These are phyloP conservation scores for Mesorhabditis spiculigera DNA, from an alignment of 2,888 invertebrate species.

Conservation along the genomic window DNA sequence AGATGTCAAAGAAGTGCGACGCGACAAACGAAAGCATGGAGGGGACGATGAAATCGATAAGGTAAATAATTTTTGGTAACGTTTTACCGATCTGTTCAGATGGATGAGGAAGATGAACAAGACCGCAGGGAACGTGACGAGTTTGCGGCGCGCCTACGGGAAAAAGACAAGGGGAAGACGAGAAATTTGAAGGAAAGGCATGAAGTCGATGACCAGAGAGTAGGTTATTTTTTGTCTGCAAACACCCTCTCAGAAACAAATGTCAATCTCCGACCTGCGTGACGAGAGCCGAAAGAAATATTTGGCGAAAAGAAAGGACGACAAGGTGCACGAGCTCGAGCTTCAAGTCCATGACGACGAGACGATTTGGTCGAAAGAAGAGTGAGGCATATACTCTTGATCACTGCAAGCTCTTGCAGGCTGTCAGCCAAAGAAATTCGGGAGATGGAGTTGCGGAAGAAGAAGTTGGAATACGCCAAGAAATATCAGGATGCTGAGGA, in stretches of 20 bases:
- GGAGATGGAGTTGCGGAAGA: slow-evolving; percentile 84
- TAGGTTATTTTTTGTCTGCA: background rate
- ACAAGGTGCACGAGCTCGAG: slow-evolving; percentile 90
- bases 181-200: slow-evolving; percentile 64
- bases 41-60: slow-evolving; percentile 31
- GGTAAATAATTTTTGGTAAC: slow-evolving; percentile 18
- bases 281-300: slow-evolving; percentile 88
- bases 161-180: slow-evolving; percentile 82
- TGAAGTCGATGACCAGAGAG: background rate
- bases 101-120: background rate
- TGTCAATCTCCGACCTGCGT: slow-evolving; percentile 67
- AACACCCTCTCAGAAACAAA: slow-evolving; percentile 21
- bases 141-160: slow-evolving; percentile 80
- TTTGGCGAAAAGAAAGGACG: slow-evolving; percentile 88
- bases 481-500: slow-evolving; percentile 93
- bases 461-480: slow-evolving; percentile 81
- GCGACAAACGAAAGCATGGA: slow-evolving; percentile 43
- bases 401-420: slow-evolving; percentile 63
- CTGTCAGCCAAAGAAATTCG: slow-evolving; percentile 80
- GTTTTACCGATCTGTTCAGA: slow-evolving; percentile 1
- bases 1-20: slow-evolving; percentile 28
- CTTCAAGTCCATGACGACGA: slow-evolving; percentile 93
- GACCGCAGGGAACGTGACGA: slow-evolving; percentile 76
- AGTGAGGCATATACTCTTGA: slow-evolving; percentile 67
- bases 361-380: slow-evolving; percentile 82